Evolutionary conservation across 1,140 invertebrate species (phyloP).

Genomic region (Drosophila pseudoananassae): DNA sequence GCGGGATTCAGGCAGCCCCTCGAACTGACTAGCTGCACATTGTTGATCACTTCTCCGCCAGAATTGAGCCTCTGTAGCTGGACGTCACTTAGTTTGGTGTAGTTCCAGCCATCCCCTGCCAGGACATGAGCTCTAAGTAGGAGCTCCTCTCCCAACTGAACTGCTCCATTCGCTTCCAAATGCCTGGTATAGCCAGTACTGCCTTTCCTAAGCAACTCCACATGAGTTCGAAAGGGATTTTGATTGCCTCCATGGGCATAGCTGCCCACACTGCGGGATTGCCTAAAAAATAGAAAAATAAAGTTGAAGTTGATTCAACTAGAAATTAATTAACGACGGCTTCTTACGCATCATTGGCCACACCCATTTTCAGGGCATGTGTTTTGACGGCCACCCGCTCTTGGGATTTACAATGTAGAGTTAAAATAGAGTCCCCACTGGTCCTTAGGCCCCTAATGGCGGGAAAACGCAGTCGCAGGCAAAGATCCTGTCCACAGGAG

Average conservation of each 20-base stretch:
- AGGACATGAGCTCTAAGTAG: conserved; percentile 86
- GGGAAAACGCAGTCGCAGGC: conserved; percentile 87
- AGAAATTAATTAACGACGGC: rapidly evolving
- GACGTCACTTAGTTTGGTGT: conserved; percentile 87
- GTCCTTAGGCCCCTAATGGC: conserved; percentile 86
- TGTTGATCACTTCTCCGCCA: conserved; percentile 82
- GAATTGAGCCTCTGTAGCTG: conserved; percentile 84
- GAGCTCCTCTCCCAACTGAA: conserved; percentile 88
- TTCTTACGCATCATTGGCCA: conserved; percentile 83
- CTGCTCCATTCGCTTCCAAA: conserved; percentile 86
- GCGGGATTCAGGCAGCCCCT: conserved; percentile 87
- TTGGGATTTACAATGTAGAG: conserved; percentile 87
- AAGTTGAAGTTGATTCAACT: not conserved
- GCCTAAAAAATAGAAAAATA: conserved; percentile 38
- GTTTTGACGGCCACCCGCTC: conserved; percentile 86
- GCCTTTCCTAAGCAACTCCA: conserved; percentile 86
- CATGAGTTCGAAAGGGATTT: conserved; percentile 86
- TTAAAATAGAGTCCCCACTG: conserved; percentile 87
- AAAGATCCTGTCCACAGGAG: conserved; percentile 84
- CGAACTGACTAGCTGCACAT: conserved; percentile 85
- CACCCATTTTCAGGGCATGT: conserved; percentile 84
- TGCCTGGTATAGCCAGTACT: conserved; percentile 85
- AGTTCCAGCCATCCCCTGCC: conserved; percentile 88
- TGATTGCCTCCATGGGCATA: conserved; percentile 86
- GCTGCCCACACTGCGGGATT: conserved; percentile 82